Base-by-base conservation (phyloP, 2,113 vertebrate species). In the Lycocorax pyrrhopterus region DNA sequence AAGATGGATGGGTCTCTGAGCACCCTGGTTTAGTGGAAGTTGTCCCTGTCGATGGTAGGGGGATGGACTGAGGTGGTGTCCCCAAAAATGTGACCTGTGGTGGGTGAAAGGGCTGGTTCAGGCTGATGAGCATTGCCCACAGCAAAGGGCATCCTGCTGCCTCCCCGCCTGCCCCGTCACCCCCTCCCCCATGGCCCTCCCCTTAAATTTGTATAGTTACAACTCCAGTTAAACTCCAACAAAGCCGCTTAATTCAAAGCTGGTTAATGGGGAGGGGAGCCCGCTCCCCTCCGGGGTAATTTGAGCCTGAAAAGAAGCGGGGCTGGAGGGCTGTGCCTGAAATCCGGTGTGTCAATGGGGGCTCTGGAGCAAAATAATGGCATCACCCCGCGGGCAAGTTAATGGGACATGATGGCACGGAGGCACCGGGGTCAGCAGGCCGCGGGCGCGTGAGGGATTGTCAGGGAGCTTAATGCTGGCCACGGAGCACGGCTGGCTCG, bases 301-400 rank as follows among this genome's bases (percentile, higher is more conserved):
- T 94, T 97, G 98, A 97, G 98, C 97, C 97, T 97, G 98, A 98
- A 98, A 98, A 97, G 97, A 97, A 98, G 93, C 60, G 55, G 98
- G 97, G 97, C 97, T 95, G 97, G 90, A 95, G 97, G 96, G 97
- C 81, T 92, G 96, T 47, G 93, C 97, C 98, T 97, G 98, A 98
- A 98, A 98, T 98, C 98, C 97, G 81, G 97, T 95, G 96, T 88
- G 96, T 98, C 98, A 98, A 87, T 98, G 96, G 98, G 98, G 88
- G 97, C 98, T 98, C 93, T 98, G 98, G 98, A 99, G 98, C 98
- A 98, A 98, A 98, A 98, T 98, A 99, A 99, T 98, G 98, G 98
- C 98, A 98, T 99, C 98, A 98, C 95, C 98, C 97, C 95, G 90
- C 41, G 95, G 98, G 98, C 67, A 96, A 98, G 98, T 98, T 99